These are phyloP conservation scores for Ceramica pisi DNA, from an alignment of 2,888 invertebrate genomes.

Conservation along the genomic window DNA sequence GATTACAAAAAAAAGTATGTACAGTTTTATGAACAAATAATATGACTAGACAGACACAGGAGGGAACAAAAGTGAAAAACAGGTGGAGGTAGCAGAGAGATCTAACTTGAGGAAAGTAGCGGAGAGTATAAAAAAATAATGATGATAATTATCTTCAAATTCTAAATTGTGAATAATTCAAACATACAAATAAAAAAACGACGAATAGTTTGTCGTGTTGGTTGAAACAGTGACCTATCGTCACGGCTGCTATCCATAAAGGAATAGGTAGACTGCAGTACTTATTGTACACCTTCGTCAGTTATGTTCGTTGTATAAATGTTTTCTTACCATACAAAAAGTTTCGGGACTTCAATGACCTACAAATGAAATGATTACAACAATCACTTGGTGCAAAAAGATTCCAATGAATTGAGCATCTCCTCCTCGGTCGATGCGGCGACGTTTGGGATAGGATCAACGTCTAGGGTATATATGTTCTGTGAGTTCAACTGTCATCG, in stretches of 20 bases:
- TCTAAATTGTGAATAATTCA: neutral
- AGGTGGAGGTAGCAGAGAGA: neutral
- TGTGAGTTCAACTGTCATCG: neutral
- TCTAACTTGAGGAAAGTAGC: constrained; percentile 1
- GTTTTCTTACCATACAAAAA: too few species aligned
- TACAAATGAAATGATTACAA: too few species aligned
- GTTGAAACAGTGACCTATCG: neutral
- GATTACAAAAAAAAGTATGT: constrained; percentile 64
- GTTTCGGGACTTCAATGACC: too few species aligned
- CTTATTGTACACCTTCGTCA: neutral
- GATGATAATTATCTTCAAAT: neutral
- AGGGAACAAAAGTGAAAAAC: constrained; percentile 18
- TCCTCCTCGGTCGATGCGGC: neutral
- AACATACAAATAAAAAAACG: too few species aligned
- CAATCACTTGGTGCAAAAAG: too few species aligned
- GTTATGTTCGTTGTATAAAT: neutral
- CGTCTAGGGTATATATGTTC: too few species aligned
- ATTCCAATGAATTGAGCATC: too few species aligned
- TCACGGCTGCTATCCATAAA: neutral
- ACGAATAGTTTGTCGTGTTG: neutral
- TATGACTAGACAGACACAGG: constrained; percentile 16
- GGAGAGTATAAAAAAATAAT: neutral
- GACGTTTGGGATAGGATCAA: neutral
- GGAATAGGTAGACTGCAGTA: neutral
- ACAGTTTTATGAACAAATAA: constrained; percentile 46